Percentiles rank a stretch among this genome's conserved stretches.
phyloP scores from a whole-genome alignment of 2,797 vertebrate genomes.

The Chelmon rostratus region DNA sequence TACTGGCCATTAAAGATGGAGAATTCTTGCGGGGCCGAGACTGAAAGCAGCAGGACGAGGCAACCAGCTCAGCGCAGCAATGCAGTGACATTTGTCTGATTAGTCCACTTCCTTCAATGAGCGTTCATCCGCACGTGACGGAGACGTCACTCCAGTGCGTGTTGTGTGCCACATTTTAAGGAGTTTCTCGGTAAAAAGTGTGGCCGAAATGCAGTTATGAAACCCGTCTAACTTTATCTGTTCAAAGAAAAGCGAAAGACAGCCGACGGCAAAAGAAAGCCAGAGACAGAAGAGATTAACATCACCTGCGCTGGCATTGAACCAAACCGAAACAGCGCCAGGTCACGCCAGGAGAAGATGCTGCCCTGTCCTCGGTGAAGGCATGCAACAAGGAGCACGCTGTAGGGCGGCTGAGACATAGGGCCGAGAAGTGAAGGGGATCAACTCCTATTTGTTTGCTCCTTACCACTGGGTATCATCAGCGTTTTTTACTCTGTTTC shows the following conservation, averaged over 20 bases:
- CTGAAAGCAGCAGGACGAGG: neutral
- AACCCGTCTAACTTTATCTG: conserved; percentile 73
- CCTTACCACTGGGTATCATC: conserved; percentile 11
- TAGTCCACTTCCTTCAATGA: neutral
- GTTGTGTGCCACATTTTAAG: conserved; percentile 13
- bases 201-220: conserved; percentile 67
- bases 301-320: conserved; percentile 78
- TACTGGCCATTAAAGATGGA: conserved; percentile 16
- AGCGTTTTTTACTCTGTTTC: conserved; percentile 17
- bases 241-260: conserved; percentile 68
- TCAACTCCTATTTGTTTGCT: conserved; percentile 60
- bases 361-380: conserved; percentile 42
- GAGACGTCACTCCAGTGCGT: neutral
- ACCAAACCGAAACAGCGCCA: conserved; percentile 72
- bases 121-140: neutral
- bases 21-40: neutral
- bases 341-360: conserved; percentile 70
- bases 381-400: conserved; percentile 48
- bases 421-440: conserved; percentile 55
- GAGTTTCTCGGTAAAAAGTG: conserved; percentile 45
- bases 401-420: conserved; percentile 64
- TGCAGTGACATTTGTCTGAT: neutral
- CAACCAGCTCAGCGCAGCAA: neutral
- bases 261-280: conserved; percentile 78
- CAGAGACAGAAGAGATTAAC: conserved; percentile 78